Evolutionary conservation across 2,888 invertebrate species (phyloP).

Genomic region (Chelonus formosanus): DNA sequence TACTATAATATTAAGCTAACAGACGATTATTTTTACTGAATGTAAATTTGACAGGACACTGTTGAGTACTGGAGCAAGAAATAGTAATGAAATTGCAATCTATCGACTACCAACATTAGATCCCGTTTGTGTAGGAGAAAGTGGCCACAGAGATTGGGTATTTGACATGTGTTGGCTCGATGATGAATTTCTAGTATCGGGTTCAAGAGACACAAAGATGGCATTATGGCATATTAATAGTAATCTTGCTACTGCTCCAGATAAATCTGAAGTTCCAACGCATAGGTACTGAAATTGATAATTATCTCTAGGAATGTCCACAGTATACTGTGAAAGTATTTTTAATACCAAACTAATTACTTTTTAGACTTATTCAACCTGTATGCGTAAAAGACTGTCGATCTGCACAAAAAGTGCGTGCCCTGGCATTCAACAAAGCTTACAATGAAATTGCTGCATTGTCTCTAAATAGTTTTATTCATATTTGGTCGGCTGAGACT

Average conservation of each 20-base stretch:
- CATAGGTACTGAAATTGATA: too few relatives aligned
- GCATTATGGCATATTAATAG: slow-evolving; percentile 86
- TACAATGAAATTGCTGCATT: slow-evolving; percentile 90
- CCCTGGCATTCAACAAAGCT: slow-evolving; percentile 85
- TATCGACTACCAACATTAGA: slow-evolving; percentile 92
- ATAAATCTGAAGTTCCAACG: slow-evolving; percentile 66
- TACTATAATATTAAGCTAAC: too few relatives aligned
- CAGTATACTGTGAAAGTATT: neutral
- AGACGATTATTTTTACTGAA: too few relatives aligned
- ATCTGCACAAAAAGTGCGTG: slow-evolving; percentile 82
- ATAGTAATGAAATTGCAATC: slow-evolving; percentile 92
- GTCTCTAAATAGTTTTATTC: slow-evolving; percentile 92
- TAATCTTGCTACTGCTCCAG: slow-evolving; percentile 64
- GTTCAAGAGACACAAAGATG: slow-evolving; percentile 90
- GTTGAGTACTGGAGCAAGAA: slow-evolving; percentile 90
- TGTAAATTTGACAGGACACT: slow-evolving; percentile 70
- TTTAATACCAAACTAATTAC: slow-evolving; percentile 22
- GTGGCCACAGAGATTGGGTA: slow-evolving; percentile 91
- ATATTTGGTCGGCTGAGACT: slow-evolving; percentile 90
- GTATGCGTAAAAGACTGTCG: slow-evolving; percentile 80
- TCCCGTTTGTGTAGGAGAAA: slow-evolving; percentile 92
- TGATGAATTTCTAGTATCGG: slow-evolving; percentile 93
- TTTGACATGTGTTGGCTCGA: slow-evolving; percentile 96
- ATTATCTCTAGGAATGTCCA: too few relatives aligned
- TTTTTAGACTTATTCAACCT: slow-evolving; percentile 66